Evolutionary conservation across 1,140 invertebrate species (phyloP).

Genomic region (Euura saliciscinereae): DNA sequence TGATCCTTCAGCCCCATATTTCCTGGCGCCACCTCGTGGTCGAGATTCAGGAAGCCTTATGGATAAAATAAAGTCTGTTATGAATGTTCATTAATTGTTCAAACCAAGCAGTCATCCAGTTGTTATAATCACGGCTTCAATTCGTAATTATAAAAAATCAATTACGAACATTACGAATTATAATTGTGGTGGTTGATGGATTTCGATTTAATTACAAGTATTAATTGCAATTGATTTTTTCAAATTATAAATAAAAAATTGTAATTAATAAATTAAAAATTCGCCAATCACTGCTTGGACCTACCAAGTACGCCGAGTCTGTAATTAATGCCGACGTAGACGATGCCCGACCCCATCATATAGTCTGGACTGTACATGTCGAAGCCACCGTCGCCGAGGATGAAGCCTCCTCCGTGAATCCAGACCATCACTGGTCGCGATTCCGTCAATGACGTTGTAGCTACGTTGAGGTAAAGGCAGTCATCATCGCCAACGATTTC

Average conservation of each 20-base stretch:
- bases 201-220: no score
- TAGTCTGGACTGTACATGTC: conserved; percentile 42
- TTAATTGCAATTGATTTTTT: no score
- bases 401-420: conserved; percentile 63
- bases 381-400: conserved; percentile 35
- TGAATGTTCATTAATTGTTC: no score
- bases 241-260: no score
- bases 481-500: conserved; percentile 30
- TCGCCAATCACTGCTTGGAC: neutral
- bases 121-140: no score
- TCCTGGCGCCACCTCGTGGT: conserved; percentile 57
- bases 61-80: no score
- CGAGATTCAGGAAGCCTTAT: neutral
- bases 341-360: conserved; percentile 51
- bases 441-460: conserved; percentile 26
- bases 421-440: conserved; percentile 59
- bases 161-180: no score
- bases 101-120: no score
- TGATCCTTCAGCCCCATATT: conserved; percentile 76
- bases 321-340: conserved; percentile 61
- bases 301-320: conserved; percentile 49
- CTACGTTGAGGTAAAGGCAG: conserved; percentile 38
- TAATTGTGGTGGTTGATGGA: no score
- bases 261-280: no score
- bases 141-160: no score